Evolutionary conservation across 2,888 invertebrate genomes (phyloP).

Genomic region (Brachypalpus laphriformis): DNA sequence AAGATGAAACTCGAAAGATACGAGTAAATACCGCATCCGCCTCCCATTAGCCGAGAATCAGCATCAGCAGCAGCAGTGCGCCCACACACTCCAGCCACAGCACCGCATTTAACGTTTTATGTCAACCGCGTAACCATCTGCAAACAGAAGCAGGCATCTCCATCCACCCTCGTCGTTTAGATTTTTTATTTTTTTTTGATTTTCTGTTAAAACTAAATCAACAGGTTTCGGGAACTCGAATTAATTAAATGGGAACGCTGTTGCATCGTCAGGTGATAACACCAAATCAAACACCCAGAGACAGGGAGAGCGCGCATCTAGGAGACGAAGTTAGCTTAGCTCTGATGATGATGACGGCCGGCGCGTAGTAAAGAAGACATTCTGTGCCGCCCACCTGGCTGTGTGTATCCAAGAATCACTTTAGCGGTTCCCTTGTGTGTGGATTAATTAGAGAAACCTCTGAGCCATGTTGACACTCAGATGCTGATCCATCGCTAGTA

Average conservation of each 20-base stretch:
- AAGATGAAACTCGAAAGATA: conserved; percentile 62
- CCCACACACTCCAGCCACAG: conserved; percentile 47
- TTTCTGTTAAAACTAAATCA: conserved; percentile 40
- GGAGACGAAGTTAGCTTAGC: background rate
- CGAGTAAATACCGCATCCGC: conserved; percentile 65
- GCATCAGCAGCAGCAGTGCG: conserved; percentile 7
- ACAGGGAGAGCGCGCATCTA: background rate
- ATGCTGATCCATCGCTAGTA: conserved; percentile 51
- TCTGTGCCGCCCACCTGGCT: conserved; percentile 55
- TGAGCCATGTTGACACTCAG: conserved; percentile 66
- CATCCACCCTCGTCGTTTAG: conserved; percentile 26
- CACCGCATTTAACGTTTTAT: conserved; percentile 59
- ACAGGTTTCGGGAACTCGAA: conserved; percentile 53
- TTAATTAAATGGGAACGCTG: conserved; percentile 53
- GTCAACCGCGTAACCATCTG: conserved; percentile 61
- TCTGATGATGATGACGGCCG: background rate
- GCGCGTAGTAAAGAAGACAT: conserved; percentile 41
- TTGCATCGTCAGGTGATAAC: conserved; percentile 51
- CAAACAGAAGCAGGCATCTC: conserved; percentile 64
- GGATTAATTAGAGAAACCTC: conserved; percentile 67
- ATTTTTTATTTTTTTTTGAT: conserved; percentile 20
- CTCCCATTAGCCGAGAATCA: conserved; percentile 60
- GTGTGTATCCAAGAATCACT: conserved; percentile 46
- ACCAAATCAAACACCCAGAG: conserved; percentile 49
- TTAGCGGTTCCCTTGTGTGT: conserved; percentile 56